phyloP scores from a whole-genome alignment of 2,113 vertebrate species.

The Thryonomys swinderianus region DNA sequence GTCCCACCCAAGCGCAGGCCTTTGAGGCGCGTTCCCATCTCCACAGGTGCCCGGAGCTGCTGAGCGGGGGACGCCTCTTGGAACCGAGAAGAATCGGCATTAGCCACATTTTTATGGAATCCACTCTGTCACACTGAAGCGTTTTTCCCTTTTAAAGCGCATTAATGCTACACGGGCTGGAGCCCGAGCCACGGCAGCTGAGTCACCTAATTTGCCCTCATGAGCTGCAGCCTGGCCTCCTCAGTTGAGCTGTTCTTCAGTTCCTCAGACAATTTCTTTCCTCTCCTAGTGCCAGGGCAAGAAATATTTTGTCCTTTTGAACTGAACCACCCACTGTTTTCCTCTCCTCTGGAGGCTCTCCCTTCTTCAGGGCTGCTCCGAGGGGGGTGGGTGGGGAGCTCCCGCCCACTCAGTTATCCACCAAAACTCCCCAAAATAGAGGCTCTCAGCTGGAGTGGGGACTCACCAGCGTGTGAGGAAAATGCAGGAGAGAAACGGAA shows the following conservation, averaged over 20 bases:
- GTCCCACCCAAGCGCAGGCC: conserved; percentile 70
- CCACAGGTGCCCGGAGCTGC: conserved; percentile 63
- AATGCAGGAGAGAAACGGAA: conserved; percentile 44
- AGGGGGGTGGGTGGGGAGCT: conserved; percentile 73
- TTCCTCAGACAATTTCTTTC: conserved; percentile 79
- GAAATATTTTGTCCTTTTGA: conserved; percentile 83
- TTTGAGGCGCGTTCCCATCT: not conserved
- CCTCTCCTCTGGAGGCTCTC: conserved; percentile 66
- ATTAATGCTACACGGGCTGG: conserved; percentile 53
- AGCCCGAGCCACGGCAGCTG: conserved; percentile 55
- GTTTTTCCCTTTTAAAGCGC: conserved; percentile 73
- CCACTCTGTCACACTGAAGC: conserved; percentile 72
- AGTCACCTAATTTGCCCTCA: conserved; percentile 63
- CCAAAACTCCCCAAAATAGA: conserved; percentile 80
- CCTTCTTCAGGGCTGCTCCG: conserved; percentile 69
- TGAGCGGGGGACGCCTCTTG: conserved; percentile 39
- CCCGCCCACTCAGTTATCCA: conserved; percentile 81
- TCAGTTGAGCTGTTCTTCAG: not conserved
- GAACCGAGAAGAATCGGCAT: not conserved
- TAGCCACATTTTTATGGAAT: conserved; percentile 53
- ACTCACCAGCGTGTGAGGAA: conserved; percentile 52
- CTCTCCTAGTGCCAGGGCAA: conserved; percentile 76
- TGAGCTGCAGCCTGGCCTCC: not conserved
- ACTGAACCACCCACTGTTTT: conserved; percentile 83
- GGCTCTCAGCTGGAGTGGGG: conserved; percentile 71